Conservation (phyloP, 2,113 vertebrate species). For the Chelonoidis abingdonii region DNA sequence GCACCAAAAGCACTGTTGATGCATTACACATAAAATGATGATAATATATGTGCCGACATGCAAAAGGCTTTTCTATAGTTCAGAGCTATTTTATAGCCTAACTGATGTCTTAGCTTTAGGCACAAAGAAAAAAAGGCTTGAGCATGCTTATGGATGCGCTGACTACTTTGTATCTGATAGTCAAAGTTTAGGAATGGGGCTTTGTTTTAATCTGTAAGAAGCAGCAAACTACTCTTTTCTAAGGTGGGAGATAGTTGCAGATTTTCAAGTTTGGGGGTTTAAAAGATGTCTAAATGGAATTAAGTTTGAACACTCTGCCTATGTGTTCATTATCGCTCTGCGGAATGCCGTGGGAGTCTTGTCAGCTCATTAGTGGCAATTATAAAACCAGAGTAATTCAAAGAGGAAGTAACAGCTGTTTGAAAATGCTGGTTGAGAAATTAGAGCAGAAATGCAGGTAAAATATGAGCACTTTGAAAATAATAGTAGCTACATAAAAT, state of each 20-base stretch:
- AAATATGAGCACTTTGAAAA: constrained; percentile 69
- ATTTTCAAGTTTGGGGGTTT: constrained; percentile 24
- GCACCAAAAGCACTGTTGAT: not conserved
- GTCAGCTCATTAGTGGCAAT: constrained; percentile 50
- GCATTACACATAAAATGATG: not conserved
- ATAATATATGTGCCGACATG: not conserved
- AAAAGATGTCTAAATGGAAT: constrained; percentile 59
- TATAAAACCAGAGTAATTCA: constrained; percentile 62
- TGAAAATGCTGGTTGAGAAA: constrained; percentile 58
- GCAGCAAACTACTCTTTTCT: not conserved
- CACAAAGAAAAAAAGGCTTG: not conserved
- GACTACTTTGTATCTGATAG: rapidly evolving
- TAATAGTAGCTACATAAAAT: constrained; percentile 45
- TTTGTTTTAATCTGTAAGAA: not conserved
- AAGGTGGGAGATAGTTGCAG: not conserved
- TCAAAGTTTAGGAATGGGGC: not conserved
- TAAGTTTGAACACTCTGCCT: constrained; percentile 49
- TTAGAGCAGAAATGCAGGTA: constrained; percentile 59
- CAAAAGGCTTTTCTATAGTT: not conserved
- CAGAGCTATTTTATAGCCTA: not conserved
- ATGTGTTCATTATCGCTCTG: constrained; percentile 28
- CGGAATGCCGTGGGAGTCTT: constrained; percentile 42
- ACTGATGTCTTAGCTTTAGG: not conserved
- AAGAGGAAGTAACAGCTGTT: constrained; percentile 65
- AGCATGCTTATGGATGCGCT: not conserved